Evolutionary conservation across 2,113 vertebrate genomes (phyloP), one percentile per base, ranked within the genome.

Genomic region (Cathartes aura): DNA sequence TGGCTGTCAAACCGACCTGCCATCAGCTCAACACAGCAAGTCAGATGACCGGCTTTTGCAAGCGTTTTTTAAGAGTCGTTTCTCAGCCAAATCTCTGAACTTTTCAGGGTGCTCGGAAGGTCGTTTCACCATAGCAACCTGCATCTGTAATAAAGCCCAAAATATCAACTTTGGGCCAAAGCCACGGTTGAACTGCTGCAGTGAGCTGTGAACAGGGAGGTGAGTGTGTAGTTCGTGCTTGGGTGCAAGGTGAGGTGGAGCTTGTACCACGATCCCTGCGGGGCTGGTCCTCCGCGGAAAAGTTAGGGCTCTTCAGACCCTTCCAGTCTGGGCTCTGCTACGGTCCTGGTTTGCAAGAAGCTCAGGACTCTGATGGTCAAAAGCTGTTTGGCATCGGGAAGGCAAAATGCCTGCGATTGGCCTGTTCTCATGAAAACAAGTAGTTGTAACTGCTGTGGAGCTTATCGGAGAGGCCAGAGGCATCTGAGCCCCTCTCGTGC

Each of bases 91-190:
- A 89, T 72, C 50, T 78, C 67, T 87, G 64, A 82, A 89, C 75
- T 91, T 95, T 38, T 36, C 52, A 34, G 71, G 72, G 56, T 82
- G 82, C 63, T 92, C 1, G 0, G 45, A 68, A 94, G 85, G 72
- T 90, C 42, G 32, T 47, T 88, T 94, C 52, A 48, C 93, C 68
- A 66, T 79, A 94, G 95, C 72, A 92, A 97, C 82, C 68, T 26
- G 2, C 53, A 48, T 36, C 64, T 85, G 76, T n/a, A 47, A 10
- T 42, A 75, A 72, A 84, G 47, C 55, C 89, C 74, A 24, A 91
- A 88, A 43, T 23, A 60, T 63, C 78, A 32, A 11, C 59, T 56
- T 32, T 71, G 75, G 76, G 79, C 50, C 70, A 70, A 73, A 83
- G 56, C 63, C 42, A 16, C 3, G 32, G 50, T 24, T 86, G 89